These are phyloP conservation scores for Brachyopa scutellaris DNA, from an alignment of 2,888 invertebrate species.

Conservation along the genomic window DNA sequence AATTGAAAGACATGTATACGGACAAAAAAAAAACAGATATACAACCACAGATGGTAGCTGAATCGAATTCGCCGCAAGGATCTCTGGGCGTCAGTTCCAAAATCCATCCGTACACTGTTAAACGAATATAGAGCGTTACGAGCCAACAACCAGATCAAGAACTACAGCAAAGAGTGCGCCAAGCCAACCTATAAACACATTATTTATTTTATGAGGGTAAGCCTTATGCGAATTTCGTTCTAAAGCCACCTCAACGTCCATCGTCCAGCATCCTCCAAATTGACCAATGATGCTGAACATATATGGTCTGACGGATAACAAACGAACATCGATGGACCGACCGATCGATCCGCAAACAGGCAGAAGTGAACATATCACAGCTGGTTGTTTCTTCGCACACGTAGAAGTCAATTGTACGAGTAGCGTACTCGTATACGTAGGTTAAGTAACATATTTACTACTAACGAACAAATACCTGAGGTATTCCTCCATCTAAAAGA, in stretches of 20 bases:
- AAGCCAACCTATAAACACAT: constrained; percentile 41
- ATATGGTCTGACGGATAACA: constrained; percentile 64
- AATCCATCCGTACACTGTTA: constrained; percentile 9
- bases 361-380: constrained; percentile 36
- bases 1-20: constrained; percentile 60
- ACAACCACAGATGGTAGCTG: constrained; percentile 45
- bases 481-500: not conserved
- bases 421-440: no score
- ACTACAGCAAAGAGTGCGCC: constrained; percentile 25
- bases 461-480: not conserved
- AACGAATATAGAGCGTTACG: constrained; percentile 9
- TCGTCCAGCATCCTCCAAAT: constrained; percentile 38
- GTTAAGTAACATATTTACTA: no score
- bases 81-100: constrained; percentile 26
- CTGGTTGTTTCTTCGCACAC: constrained; percentile 34
- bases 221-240: constrained; percentile 24
- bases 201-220: constrained; percentile 62
- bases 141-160: constrained; percentile 2
- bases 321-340: constrained; percentile 47
- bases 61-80: constrained; percentile 57
- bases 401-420: constrained; percentile 6
- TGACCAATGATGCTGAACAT: constrained; percentile 56
- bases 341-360: constrained; percentile 32
- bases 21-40: not conserved
- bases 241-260: constrained; percentile 23